Base-by-base conservation (phyloP, 1,140 invertebrate species). In the Drosophila auraria region DNA sequence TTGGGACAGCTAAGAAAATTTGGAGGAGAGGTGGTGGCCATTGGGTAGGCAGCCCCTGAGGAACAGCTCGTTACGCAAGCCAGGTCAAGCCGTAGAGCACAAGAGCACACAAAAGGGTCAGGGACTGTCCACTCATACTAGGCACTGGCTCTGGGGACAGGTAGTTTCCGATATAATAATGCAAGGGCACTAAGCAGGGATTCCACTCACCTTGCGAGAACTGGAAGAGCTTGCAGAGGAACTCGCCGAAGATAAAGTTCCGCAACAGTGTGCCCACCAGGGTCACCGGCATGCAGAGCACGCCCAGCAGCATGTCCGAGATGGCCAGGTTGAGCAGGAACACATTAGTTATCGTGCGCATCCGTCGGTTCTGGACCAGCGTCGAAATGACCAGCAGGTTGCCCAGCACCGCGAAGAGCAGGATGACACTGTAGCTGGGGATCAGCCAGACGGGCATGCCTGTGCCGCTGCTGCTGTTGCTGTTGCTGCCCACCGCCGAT, bases 281-380 rank as follows among this genome's bases (percentile, higher is more conserved):
- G 0, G 97, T 98, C 78, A 98, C 97, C 0, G 97, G 97, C 94
- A 98, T 96, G 82, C 97, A 98, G 83, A 98, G 96, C 0, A 97
- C 96, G 7, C 97, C 97, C 33, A 98, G 94, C 5, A 98, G 93
- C 58, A 98, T 95, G 93, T 98, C 97, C 8, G 96, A 96, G 54
- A 97, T 94, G 9, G 96, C 96, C 94, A 98, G 93, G 93, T 98
- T 98, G n/a, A 98, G 94, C 23, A 98, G 94, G 92, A 97, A 98
- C 11, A 98, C 95, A 91, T 98, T 98, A 7, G 97, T 98, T 9
- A 98, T 96, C 0, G 97, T 98, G 56, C 97, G 94, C 97, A 98
- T 98, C 73, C 96, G 93, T 79, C 96, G 96, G 92, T 98, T 97
- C 86, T 96, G 96, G 1, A 96, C 94, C 40, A 98, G 93, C 0